Evolutionary conservation across 2,888 invertebrate genomes (phyloP).

Genomic region (Agonopterix arenella): DNA sequence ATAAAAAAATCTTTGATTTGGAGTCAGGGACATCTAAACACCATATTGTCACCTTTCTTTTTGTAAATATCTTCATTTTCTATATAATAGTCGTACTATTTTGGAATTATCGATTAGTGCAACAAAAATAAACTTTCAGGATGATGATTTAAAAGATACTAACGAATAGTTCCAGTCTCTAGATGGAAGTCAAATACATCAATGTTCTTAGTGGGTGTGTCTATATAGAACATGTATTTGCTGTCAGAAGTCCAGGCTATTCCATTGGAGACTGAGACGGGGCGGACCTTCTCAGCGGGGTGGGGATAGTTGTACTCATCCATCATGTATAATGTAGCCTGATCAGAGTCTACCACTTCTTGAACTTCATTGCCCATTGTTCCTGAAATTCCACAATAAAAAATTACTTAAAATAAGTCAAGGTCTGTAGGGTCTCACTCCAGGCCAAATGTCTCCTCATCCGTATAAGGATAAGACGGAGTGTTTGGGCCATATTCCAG

Average conservation of each 20-base stretch:
- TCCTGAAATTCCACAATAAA: conserved; percentile 44
- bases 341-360: conserved; percentile 58
- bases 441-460: no score
- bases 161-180: conserved; percentile 76
- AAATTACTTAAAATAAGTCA: background rate
- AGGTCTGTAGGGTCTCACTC: no score
- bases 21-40: no score
- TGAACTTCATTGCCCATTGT: conserved; percentile 79
- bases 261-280: conserved; percentile 86
- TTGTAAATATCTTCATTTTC: no score
- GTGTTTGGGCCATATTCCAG: no score
- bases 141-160: conserved; percentile 27
- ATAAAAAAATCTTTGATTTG: no score
- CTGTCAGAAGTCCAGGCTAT: conserved; percentile 85
- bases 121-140: no score
- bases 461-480: no score
- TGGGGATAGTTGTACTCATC: conserved; percentile 47
- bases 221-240: conserved; percentile 86
- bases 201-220: conserved; percentile 81
- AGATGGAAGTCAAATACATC: conserved; percentile 83
- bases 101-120: no score
- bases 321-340: conserved; percentile 78
- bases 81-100: no score
- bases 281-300: conserved; percentile 48
- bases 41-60: no score